Conservation (phyloP, 2,888 invertebrate genomes). For the Brassicogethes aeneus region DNA sequence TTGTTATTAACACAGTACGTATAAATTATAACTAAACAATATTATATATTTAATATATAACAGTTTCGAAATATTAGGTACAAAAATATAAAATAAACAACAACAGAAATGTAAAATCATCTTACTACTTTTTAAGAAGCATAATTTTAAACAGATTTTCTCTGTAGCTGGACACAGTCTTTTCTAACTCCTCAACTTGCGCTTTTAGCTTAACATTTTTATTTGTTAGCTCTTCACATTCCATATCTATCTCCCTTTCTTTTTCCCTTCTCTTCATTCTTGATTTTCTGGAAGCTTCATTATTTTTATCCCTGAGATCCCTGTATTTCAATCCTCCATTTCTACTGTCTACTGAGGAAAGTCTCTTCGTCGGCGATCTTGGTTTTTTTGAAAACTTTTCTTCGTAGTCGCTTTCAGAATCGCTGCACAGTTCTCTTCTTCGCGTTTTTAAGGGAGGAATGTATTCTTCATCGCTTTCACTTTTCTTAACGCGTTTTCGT, state of each 20-base stretch:
- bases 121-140: slow-evolving; percentile 41
- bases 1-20: no score
- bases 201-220: slow-evolving; percentile 56
- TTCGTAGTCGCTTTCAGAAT: slow-evolving; percentile 17
- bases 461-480: slow-evolving; percentile 34
- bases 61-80: background rate
- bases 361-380: slow-evolving; percentile 48
- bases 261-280: slow-evolving; percentile 60
- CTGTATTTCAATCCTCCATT: slow-evolving; percentile 48
- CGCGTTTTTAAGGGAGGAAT: slow-evolving; percentile 25
- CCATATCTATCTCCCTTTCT: slow-evolving; percentile 41
- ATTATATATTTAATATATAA: slow-evolving; percentile 1
- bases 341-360: slow-evolving; percentile 41
- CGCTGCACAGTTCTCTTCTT: slow-evolving; percentile 9
- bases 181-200: slow-evolving; percentile 58
- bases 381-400: slow-evolving; percentile 22
- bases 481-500: slow-evolving; percentile 15
- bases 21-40: background rate
- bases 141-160: slow-evolving; percentile 57
- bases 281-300: slow-evolving; percentile 68
- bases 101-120: background rate
- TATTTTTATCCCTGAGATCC: slow-evolving; percentile 66
- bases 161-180: slow-evolving; percentile 56
- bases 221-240: slow-evolving; percentile 48
- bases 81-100: background rate